phyloP scores from a whole-genome alignment of 2,113 vertebrate genomes.

The Corythaeola cristata region DNA sequence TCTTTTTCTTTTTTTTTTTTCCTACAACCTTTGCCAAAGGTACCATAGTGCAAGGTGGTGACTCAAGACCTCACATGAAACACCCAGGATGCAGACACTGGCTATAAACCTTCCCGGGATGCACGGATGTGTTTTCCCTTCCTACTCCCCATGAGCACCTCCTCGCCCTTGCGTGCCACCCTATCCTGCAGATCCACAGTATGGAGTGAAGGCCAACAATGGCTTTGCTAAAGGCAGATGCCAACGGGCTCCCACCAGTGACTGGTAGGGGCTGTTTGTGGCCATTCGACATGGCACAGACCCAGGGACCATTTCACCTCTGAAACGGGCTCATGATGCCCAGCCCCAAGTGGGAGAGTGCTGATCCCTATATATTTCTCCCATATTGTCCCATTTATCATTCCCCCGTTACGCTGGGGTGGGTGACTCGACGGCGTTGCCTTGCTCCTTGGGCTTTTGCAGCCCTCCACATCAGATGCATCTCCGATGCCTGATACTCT shows the following conservation, averaged over 20 bases:
- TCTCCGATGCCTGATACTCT: slow-evolving; percentile 32
- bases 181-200: background rate
- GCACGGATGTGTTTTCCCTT: background rate
- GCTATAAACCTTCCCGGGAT: background rate
- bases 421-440: background rate
- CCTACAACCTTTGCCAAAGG: background rate
- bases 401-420: background rate
- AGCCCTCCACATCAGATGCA: slow-evolving; percentile 34
- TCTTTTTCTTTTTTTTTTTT: background rate
- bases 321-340: slow-evolving; percentile 18
- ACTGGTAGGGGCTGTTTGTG: background rate
- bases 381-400: background rate
- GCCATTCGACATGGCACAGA: background rate
- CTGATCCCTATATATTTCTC: background rate
- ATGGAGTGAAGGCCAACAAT: background rate
- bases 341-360: background rate
- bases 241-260: background rate
- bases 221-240: background rate
- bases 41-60: background rate
- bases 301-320: slow-evolving; percentile 36
- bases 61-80: background rate
- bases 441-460: background rate
- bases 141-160: background rate
- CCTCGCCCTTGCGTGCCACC: background rate
- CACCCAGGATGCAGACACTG: background rate